phyloP scores from a whole-genome alignment of 2,797 vertebrate genomes.

The Vespertilio murinus region DNA sequence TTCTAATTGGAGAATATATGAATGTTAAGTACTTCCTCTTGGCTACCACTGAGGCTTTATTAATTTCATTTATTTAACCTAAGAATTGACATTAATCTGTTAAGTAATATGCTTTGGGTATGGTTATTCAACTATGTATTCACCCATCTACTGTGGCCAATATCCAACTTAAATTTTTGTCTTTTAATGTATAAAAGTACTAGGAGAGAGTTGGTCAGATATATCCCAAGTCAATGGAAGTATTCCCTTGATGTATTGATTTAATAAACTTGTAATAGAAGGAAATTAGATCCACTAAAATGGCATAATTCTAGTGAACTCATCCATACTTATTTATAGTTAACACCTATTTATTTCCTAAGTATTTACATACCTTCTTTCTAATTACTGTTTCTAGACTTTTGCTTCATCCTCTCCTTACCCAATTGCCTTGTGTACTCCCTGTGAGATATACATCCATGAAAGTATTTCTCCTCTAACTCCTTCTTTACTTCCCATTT shows the following conservation, averaged over 20 bases:
- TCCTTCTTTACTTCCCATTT: not conserved
- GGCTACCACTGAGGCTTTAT: not conserved
- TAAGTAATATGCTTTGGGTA: not conserved
- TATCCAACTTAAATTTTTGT: not conserved
- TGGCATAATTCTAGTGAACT: not conserved
- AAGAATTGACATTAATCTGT: not conserved
- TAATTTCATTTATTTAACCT: not conserved
- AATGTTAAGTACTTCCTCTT: not conserved
- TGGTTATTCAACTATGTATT: not conserved
- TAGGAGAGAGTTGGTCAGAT: not conserved
- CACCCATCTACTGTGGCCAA: not conserved
- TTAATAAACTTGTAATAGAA: not conserved
- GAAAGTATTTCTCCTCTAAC: not conserved
- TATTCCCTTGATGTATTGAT: not conserved
- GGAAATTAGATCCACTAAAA: not conserved
- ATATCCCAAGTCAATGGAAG: not conserved
- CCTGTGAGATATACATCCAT: not conserved
- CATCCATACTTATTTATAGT: not conserved
- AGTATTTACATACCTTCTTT: not conserved
- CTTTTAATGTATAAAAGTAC: not conserved
- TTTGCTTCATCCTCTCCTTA: not conserved
- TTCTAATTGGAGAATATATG: not conserved
- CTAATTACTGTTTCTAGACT: not conserved
- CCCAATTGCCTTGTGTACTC: not conserved
- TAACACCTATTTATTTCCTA: not conserved